phyloP scores from a whole-genome alignment of 2,888 invertebrate species.

The Azorinus chamasolen region DNA sequence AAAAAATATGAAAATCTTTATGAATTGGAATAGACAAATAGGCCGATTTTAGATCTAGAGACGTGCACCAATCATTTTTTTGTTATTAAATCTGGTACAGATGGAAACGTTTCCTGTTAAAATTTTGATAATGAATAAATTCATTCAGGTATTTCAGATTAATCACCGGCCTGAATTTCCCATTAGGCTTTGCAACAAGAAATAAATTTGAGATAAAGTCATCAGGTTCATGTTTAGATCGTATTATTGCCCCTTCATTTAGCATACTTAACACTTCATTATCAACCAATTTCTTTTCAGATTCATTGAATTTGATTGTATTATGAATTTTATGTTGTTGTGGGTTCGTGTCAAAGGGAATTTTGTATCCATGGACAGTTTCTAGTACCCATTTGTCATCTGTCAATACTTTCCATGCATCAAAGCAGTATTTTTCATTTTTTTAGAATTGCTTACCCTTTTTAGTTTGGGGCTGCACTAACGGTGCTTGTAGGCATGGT shows the following conservation, averaged over 20 bases:
- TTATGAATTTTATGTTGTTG: constrained; percentile 1
- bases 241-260: constrained; percentile 7
- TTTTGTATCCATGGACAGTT: background rate
- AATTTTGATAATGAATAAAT: constrained; percentile 30
- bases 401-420: constrained; percentile 17
- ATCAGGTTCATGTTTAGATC: constrained; percentile 11
- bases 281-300: background rate
- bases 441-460: no score
- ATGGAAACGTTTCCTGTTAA: constrained; percentile 36
- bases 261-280: background rate
- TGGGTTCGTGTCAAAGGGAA: background rate
- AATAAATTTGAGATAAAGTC: constrained; percentile 1
- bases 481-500: no score
- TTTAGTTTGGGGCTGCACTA: no score
- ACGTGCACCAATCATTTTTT: constrained; percentile 29
- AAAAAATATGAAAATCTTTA: constrained; percentile 28
- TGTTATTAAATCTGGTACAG: background rate
- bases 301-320: constrained; percentile 12
- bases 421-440: background rate
- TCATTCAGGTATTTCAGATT: constrained; percentile 13
- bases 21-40: constrained; percentile 43
- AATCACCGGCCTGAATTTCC: no score
- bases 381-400: constrained; percentile 27
- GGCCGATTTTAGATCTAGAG: constrained; percentile 46
- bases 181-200: no score